Conservation (phyloP, 2,113 vertebrate genomes). For the Gambusia holbrooki region DNA sequence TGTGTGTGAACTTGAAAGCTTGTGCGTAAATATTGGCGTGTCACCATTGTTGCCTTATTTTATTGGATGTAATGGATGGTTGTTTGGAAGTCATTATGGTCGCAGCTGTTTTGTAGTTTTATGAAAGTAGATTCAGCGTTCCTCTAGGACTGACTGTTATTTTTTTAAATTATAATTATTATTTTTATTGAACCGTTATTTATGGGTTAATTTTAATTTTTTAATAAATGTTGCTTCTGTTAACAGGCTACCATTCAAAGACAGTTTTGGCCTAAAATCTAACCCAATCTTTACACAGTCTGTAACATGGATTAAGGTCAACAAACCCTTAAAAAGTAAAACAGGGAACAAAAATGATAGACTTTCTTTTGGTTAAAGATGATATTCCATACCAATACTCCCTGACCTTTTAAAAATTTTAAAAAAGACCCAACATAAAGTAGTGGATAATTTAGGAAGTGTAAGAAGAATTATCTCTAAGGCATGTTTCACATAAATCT, state of each 20-base stretch:
- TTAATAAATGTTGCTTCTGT: neutral
- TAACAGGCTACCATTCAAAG: neutral
- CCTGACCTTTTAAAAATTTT: neutral
- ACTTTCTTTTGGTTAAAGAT: too few species aligned
- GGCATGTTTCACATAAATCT: neutral
- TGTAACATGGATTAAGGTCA: neutral
- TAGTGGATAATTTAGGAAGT: too few species aligned
- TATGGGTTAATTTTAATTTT: neutral
- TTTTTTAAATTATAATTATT: neutral
- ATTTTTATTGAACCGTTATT: neutral
- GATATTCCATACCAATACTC: too few species aligned
- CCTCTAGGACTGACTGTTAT: neutral
- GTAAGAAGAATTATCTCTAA: too few species aligned
- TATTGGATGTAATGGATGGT: slow-evolving; percentile 29
- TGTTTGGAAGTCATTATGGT: slow-evolving; percentile 56
- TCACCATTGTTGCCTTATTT: slow-evolving; percentile 27
- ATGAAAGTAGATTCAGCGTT: neutral
- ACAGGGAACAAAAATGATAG: neutral
- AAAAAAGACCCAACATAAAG: too few species aligned
- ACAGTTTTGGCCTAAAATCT: neutral
- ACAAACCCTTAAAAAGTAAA: neutral
- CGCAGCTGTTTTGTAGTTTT: slow-evolving; percentile 6
- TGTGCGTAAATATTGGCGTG: slow-evolving; percentile 42
- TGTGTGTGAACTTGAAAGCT: slow-evolving; percentile 21
- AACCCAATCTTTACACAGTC: neutral